These are phyloP conservation scores for Austrolebias charrua DNA, from an alignment of 2,797 vertebrate species.

Conservation along the genomic window DNA sequence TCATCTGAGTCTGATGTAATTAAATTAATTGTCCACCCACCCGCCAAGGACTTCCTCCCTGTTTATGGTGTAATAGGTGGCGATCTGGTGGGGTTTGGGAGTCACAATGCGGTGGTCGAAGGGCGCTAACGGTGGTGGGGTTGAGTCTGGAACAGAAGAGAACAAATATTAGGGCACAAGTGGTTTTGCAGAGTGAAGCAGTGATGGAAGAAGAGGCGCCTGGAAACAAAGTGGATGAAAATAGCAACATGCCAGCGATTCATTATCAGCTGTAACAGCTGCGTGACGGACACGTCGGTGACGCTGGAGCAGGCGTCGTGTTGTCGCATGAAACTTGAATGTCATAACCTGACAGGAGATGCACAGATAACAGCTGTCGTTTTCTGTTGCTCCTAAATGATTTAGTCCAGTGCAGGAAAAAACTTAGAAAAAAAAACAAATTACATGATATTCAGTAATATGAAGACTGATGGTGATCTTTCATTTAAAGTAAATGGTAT, in stretches of 20 bases:
- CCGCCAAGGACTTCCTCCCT: conserved; percentile 89
- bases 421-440: no score
- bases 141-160: conserved; percentile 75
- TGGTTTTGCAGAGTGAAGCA: not conserved
- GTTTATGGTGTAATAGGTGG: conserved; percentile 86
- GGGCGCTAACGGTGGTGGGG: conserved; percentile 84
- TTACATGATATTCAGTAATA: no score
- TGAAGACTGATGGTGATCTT: no score
- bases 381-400: no score
- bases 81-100: conserved; percentile 85
- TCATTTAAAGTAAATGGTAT: no score
- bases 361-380: no score
- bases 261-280: conserved; percentile 56
- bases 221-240: conserved; percentile 61
- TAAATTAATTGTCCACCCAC: conserved; percentile 76
- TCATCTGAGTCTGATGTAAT: conserved; percentile 7
- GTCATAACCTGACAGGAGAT: no score
- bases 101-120: conserved; percentile 93
- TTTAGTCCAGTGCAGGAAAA: no score
- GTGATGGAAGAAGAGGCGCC: conserved; percentile 19
- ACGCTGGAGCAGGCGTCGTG: conserved; percentile 25
- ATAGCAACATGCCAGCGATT: conserved; percentile 53
- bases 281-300: conserved; percentile 45
- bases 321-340: not conserved
- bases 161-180: not conserved